Evolutionary conservation across 2,888 invertebrate species (phyloP).

Genomic region (Hirtodrosophila histrioides): DNA sequence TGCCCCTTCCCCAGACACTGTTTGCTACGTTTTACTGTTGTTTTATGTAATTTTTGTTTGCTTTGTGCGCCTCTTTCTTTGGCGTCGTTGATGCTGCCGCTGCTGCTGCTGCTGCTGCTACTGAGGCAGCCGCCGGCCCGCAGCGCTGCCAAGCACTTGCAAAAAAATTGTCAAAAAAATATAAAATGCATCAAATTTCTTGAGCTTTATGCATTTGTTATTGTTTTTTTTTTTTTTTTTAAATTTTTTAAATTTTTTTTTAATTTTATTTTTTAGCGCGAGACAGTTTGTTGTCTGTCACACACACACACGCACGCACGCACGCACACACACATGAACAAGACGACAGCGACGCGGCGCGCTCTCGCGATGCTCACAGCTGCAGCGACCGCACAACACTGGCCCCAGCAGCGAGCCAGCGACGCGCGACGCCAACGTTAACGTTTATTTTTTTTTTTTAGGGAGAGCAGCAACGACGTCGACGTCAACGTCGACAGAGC

Average conservation of each 20-base stretch:
- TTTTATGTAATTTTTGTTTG: constrained; percentile 53
- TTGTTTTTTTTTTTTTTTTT: constrained; percentile 15
- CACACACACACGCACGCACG: constrained; percentile 25
- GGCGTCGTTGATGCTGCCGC: constrained; percentile 14
- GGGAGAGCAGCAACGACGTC: constrained; percentile 43
- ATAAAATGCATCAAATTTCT: constrained; percentile 21
- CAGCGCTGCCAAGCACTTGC: constrained; percentile 52
- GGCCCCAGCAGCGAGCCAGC: constrained; percentile 46
- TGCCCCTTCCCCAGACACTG: neutral
- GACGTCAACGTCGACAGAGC: constrained; percentile 13
- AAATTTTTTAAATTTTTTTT: constrained; percentile 20
- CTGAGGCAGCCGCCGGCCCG: constrained; percentile 50
- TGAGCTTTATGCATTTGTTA: constrained; percentile 10
- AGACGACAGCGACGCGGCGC: constrained; percentile 51
- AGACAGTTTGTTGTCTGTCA: constrained; percentile 51
- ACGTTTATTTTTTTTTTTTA: constrained; percentile 3
- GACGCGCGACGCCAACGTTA: constrained; percentile 51
- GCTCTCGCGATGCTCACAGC: constrained; percentile 71
- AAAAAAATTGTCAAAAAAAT: constrained; percentile 50
- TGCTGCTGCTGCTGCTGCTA: constrained; percentile 29
- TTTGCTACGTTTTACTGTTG: constrained; percentile 26
- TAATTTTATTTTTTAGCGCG: constrained; percentile 39
- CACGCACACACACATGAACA: constrained; percentile 18
- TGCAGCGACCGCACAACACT: constrained; percentile 74
- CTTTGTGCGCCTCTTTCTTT: constrained; percentile 43